phyloP scores from a whole-genome alignment of 2,797 vertebrate species.

The Gouania willdenowi region DNA sequence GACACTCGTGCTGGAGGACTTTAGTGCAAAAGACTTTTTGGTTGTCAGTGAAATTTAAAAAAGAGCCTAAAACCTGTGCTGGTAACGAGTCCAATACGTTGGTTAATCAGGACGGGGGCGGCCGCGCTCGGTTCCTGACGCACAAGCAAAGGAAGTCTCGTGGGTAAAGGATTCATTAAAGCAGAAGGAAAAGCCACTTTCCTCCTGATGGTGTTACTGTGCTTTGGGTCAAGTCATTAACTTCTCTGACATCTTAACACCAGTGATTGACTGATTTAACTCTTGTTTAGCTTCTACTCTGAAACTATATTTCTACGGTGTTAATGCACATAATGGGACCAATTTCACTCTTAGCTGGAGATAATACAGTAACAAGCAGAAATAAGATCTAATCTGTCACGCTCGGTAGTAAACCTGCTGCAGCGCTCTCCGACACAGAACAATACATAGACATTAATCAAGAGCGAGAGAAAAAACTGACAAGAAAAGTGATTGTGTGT shows the following conservation, averaged over 20 bases:
- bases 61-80: constrained; percentile 7
- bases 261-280: constrained; percentile 46
- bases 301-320: constrained; percentile 37
- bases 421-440: too few species aligned
- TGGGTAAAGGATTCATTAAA: constrained; percentile 43
- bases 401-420: too few species aligned
- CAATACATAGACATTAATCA: too few species aligned
- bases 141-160: constrained; percentile 29
- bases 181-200: constrained; percentile 31
- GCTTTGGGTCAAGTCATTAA: constrained; percentile 58
- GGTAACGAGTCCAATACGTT: constrained; percentile 21
- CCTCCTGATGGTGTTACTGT: constrained; percentile 36
- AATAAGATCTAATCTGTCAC: constrained; percentile 20
- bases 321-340: constrained; percentile 55
- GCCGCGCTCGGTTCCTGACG: constrained; percentile 13
- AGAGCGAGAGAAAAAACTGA: too few species aligned
- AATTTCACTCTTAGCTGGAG: constrained; percentile 62
- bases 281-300: constrained; percentile 46
- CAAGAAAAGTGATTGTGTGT: too few species aligned
- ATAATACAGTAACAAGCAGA: constrained; percentile 46
- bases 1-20: too few species aligned
- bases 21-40: background rate
- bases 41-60: background rate
- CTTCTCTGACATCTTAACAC: constrained; percentile 48
- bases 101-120: constrained; percentile 30